These are phyloP conservation scores for Andrena flavipes DNA, from an alignment of 2,888 invertebrate genomes.

Conservation along the genomic window DNA sequence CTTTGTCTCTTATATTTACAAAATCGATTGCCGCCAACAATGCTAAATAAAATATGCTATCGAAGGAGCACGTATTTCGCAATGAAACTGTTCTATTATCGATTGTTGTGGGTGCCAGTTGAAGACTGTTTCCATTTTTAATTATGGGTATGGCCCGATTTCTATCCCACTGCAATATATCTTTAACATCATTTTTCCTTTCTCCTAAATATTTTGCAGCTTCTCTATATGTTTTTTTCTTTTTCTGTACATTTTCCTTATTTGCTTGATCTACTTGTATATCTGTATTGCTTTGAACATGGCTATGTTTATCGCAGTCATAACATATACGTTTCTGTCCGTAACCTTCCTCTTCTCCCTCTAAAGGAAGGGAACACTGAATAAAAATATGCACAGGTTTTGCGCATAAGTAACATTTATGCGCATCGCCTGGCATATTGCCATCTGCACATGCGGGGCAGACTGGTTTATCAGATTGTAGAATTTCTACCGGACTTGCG, in stretches of 20 bases:
- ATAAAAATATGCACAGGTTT: conserved; percentile 6
- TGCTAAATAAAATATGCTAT: background rate
- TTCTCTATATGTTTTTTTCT: background rate
- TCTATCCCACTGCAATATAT: background rate
- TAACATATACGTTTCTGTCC: background rate
- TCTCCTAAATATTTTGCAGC: background rate
- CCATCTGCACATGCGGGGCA: too few species aligned
- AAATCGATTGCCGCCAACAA: background rate
- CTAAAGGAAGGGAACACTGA: background rate
- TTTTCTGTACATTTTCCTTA: background rate
- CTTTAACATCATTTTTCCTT: background rate
- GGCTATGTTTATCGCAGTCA: background rate
- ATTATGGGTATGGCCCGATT: background rate
- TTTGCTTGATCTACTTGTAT: too few species aligned
- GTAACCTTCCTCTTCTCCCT: background rate
- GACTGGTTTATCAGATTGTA: too few species aligned
- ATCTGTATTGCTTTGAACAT: background rate
- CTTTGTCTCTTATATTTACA: background rate
- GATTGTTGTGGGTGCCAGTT: background rate
- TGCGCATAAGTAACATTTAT: background rate
- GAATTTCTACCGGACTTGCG: too few species aligned
- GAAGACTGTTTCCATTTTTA: background rate
- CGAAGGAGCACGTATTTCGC: background rate
- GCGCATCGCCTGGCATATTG: background rate
- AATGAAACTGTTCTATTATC: background rate